Conservation (phyloP, 1,140 invertebrate genomes). For the Lethocerus indicus region DNA sequence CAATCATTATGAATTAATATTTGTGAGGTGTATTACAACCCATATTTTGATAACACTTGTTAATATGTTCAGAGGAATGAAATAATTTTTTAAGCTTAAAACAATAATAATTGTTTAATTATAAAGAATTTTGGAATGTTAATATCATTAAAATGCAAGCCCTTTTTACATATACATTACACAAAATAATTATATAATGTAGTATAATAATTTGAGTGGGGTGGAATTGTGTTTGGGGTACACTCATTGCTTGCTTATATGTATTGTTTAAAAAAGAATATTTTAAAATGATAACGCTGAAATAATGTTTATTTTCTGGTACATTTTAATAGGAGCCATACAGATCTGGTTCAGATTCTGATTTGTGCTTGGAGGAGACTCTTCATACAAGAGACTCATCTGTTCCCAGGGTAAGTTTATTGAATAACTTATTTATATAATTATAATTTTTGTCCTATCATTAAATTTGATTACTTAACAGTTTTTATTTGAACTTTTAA, state of each 20-base stretch:
- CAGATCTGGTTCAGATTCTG: constrained; percentile 64
- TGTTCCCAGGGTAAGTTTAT: constrained; percentile 1
- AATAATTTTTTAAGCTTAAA: background rate
- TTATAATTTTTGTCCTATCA: background rate
- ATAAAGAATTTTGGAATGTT: background rate
- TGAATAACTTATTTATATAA: no score
- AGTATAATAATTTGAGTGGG: background rate
- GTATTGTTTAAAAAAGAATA: background rate
- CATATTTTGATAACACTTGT: background rate
- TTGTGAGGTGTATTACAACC: background rate
- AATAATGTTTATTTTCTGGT: background rate
- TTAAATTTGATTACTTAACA: no score
- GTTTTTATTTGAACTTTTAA: no score
- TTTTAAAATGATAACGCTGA: background rate
- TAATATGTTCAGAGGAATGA: background rate
- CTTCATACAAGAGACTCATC: constrained; percentile 17
- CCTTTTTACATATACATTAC: background rate
- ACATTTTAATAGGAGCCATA: constrained; percentile 20
- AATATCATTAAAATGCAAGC: background rate
- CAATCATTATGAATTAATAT: background rate
- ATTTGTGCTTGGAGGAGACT: constrained; percentile 64
- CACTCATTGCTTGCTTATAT: background rate
- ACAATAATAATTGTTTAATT: background rate
- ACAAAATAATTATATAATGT: background rate
- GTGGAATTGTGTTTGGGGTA: background rate